phyloP scores from a whole-genome alignment of 37 sponge, comb jelly and placozoan species.

The Halichondria panicea region DNA sequence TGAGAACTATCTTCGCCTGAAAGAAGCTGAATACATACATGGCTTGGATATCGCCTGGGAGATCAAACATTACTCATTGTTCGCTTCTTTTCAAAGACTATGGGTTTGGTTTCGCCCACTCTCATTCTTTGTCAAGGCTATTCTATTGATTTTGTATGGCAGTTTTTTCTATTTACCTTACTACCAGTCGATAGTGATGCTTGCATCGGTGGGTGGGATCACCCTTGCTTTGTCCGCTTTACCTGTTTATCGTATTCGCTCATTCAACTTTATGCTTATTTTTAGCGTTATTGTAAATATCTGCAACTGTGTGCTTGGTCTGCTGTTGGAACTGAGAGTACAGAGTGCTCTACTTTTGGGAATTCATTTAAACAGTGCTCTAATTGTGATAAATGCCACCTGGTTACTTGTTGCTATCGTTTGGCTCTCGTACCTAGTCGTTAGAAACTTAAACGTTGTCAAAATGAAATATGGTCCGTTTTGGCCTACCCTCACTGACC shows the following conservation, averaged over 20 bases:
- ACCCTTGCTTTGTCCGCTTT: background rate
- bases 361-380: background rate
- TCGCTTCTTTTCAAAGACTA: background rate
- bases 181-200: background rate
- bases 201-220: background rate
- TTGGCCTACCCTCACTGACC: background rate
- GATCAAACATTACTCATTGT: background rate
- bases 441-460: background rate
- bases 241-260: background rate
- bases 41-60: background rate
- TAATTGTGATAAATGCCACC: background rate
- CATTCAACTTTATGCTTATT: slow-evolving; percentile 4
- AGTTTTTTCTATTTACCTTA: background rate
- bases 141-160: background rate
- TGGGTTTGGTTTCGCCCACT: background rate
- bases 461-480: background rate
- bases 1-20: background rate
- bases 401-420: background rate
- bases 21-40: slow-evolving; percentile 4
- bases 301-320: background rate
- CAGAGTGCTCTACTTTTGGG: background rate
- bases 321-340: background rate
- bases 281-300: background rate
- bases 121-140: background rate
- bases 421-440: background rate